Evolutionary conservation across 2,888 invertebrate genomes (phyloP).

Genomic region (Linnaemya tessellans): DNA sequence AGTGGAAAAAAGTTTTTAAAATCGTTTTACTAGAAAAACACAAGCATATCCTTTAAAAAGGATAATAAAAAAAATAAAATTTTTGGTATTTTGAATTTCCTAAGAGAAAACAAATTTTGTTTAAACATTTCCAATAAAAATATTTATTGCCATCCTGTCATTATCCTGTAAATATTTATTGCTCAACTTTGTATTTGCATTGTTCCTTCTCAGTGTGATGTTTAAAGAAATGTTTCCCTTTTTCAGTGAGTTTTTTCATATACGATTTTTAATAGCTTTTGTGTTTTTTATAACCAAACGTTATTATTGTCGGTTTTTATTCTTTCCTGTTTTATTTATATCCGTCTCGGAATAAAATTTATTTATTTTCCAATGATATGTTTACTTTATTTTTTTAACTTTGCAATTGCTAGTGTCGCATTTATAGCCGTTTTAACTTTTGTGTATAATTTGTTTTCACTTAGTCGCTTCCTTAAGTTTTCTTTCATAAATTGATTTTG

Average conservation of each 20-base stretch:
- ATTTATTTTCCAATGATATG: background rate
- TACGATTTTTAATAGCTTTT: background rate
- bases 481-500: slow-evolving; percentile 55
- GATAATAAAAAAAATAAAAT: slow-evolving; percentile 3
- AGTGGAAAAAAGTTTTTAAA: background rate
- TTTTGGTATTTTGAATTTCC: background rate
- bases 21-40: background rate
- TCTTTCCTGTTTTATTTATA: background rate
- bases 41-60: slow-evolving; percentile 37
- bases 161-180: slow-evolving; percentile 35
- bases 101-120: background rate
- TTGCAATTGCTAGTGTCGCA: background rate
- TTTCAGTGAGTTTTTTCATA: background rate
- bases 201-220: background rate
- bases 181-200: background rate
- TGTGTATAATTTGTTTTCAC: slow-evolving; percentile 1
- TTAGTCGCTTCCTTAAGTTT: slow-evolving; percentile 4
- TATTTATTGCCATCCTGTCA: slow-evolving; percentile 39
- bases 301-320: background rate
- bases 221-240: background rate
- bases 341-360: slow-evolving; percentile 18
- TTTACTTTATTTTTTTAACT: too few species aligned
- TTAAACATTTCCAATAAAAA: background rate
- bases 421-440: slow-evolving; percentile 15
- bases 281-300: background rate